Conservation (phyloP, 2,888 invertebrate genomes). For the Tipula vernalis region DNA sequence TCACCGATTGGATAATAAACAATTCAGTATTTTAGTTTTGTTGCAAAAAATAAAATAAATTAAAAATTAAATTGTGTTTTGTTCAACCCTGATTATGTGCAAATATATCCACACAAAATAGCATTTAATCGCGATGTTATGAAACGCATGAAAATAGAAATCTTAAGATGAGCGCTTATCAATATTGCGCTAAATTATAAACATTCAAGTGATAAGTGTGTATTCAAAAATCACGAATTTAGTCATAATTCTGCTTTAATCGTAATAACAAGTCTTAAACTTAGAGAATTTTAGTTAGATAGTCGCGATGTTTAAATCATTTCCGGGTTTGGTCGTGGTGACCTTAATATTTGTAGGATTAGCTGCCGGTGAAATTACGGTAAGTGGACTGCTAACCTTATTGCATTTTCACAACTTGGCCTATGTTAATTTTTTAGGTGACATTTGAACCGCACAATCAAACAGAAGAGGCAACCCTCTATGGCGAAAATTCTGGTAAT, state of each 20-base stretch:
- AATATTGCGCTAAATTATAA: background rate
- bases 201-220: background rate
- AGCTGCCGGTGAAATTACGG: background rate
- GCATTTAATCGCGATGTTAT: background rate
- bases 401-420: background rate
- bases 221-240: background rate
- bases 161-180: background rate
- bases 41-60: background rate
- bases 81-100: background rate
- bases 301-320: background rate
- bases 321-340: background rate
- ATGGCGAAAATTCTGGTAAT: background rate
- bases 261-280: background rate
- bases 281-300: background rate
- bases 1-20: conserved; percentile 31
- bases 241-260: background rate
- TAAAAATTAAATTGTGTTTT: background rate
- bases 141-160: background rate
- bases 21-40: conserved; percentile 27
- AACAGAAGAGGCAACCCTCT: background rate
- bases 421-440: background rate
- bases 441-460: background rate
- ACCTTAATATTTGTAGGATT: background rate
- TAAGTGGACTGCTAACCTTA: background rate
- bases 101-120: background rate